Base-by-base conservation (phyloP, 2,113 vertebrate genomes). In the Phocoena phocoena region DNA sequence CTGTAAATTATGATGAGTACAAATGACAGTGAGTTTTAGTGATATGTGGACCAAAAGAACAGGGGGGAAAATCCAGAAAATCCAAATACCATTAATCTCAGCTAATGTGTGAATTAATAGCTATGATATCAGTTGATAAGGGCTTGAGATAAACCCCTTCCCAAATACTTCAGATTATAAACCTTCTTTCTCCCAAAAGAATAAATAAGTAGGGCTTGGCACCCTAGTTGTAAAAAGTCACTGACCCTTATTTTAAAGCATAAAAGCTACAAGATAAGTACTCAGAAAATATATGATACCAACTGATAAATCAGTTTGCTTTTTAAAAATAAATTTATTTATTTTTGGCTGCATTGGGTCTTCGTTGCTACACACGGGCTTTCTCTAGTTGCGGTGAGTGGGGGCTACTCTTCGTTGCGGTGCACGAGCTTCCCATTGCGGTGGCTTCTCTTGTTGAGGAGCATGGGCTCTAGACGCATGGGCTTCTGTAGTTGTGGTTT, bases 351-450 rank as follows among this genome's bases (percentile, higher is more conserved):
- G 53, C 5, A 17, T 53, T 53, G 5, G 15, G 53, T 53, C 53
- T 53, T 53, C 17, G 0, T 6, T 53, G 15, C 53, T 53, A 15
- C 53, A 1, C 15, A 17, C 5, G 1, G 53, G 53, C 53, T 53
- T 53, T 53, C 53, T 53, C 53, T 53, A 53, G 53, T 17, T 53
- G 53, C 5, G 53, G 15, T 53, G 53, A 53, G 53, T 6, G 15
- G 53, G 53, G 53, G 53, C 53, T 53, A 17, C 53, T 53, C 53
- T 53, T 53, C 1, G 15, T 53, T 53, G 15, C 15, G 15, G 53
- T 18, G 15, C 5, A 0, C 1, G 0, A 1, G 53, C 53, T 17
- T 53, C 53, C 17, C 53, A 6, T 6, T 17, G 53, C 0, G 5
- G 53, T 18, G 53, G 53, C 53, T 53, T 53, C 53, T 53, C 53